Evolutionary conservation across 1,140 invertebrate species (phyloP), one percentile per base, ranked within the genome.

Genomic region (Oppia nitens): DNA sequence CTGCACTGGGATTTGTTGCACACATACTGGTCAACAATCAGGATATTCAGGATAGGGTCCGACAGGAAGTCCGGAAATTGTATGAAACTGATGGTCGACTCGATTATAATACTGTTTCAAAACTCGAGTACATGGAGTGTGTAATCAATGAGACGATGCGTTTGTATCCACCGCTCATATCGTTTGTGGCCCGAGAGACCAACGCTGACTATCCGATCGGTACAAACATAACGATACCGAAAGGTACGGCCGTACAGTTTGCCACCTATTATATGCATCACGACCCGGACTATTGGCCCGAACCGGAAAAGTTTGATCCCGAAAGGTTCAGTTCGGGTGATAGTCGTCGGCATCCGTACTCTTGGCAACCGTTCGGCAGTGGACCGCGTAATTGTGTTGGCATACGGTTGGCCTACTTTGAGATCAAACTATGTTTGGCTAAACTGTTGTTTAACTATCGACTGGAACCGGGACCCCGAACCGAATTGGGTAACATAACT

Each of bases 261-360:
- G 68, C 72, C 17, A 65, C 69, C 24, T 72, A 67, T 63, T 54
- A 61, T 25, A 56, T 75, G 20, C 72, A 75, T 58, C 64, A 68
- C 40, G 70, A 73, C 62, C 67, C 68, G 0, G 67, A 72, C 24
- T 65, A 68, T 59, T 75, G 71, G 65, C 60, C 65, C 6, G 66
- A 75, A 11, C 73, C 74, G 1, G 68, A 72, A 24, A 64, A 59
- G 48, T 76, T 76, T 62, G 62, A 68, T 55, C 74, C 74, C 1
- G 72, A 74, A 47, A 64, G 71, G 62, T 72, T 64, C 52, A 26
- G 9, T 20, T 24, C 57, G 25, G 32, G 59, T 67, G 80, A 66
- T 25, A 57, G 40, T 25, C 40, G 49, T 6, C n/a, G 48, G n/a
- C 25, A 60, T 40, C n/a, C 61, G 12, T 21, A 27, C 25, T 45